Evolutionary conservation across 2,888 invertebrate genomes (phyloP), one percentile per base, ranked within the genome.

Genomic region (Ochlodes sylvanus): DNA sequence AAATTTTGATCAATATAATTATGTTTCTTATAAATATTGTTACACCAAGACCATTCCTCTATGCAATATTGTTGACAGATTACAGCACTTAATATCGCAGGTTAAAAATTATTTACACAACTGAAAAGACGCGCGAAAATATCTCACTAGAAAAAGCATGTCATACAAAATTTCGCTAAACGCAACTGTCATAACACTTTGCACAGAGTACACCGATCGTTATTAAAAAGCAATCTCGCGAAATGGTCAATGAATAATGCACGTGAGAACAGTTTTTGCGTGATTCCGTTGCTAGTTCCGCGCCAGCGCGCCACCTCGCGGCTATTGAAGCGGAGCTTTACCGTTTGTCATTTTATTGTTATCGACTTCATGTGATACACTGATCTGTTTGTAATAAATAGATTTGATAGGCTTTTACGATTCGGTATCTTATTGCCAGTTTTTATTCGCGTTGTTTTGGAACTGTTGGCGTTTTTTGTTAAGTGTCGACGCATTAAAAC

Each of bases 271-370:
- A 56, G 68, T 70, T 70, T 70, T 70, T 65, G 50, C 47, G 55
- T 50, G 56, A 50, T 64, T 70, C 64, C 70, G 70, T 41, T 57
- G 57, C 65, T 27, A 64, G 54, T 44, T 62, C 68, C 68, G 70
- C 68, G 62, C 54, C 56, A 55, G 12, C 44, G 44, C 61, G 14
- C 44, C 44, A 27, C 27, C 27, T 27, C 27, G 27, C 27, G 27
- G 27, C 34, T 19, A 27, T 34, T 50, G n/a, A 41, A 42, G 57
- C 64, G 17, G 15, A 21, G 57, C 57, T 75, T 77, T 77, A 72
- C 72, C 71, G 71, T 73, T 73, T 71, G 73, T 72, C 69, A 71
- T 66, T 63, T 68, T 44, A 58, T 54, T 42, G 56, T 44, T 70
- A 56, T 58, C 55, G 17, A 64, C 55, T 41, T 41, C 55, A 41